These are phyloP conservation scores for Cydia splendana DNA, from an alignment of 1,140 invertebrate species.

Conservation along the genomic window DNA sequence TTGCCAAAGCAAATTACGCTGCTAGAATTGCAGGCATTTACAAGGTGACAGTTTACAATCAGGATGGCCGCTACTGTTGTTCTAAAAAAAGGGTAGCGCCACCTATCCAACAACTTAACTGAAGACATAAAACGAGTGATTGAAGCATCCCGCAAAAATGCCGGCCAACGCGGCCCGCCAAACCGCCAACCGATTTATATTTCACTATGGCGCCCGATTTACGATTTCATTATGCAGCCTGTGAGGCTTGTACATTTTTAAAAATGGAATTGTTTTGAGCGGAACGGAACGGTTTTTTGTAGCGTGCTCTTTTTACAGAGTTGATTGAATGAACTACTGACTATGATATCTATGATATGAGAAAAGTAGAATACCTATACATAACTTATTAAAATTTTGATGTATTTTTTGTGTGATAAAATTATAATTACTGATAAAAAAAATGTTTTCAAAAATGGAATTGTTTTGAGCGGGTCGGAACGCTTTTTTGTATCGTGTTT, in stretches of 20 bases:
- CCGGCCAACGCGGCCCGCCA: conserved; percentile 58
- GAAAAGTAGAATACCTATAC: too few species aligned
- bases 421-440: too few species aligned
- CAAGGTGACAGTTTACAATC: too few species aligned
- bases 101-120: conserved; percentile 8
- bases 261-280: conserved; percentile 3
- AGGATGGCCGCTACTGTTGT: too few species aligned
- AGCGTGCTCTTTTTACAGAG: not conserved
- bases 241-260: conserved; percentile 34
- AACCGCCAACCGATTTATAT: conserved; percentile 64
- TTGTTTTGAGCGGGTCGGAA: not conserved
- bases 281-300: conserved; percentile 2
- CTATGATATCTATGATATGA: not conserved
- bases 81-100: not conserved
- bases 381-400: too few species aligned
- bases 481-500: not conserved
- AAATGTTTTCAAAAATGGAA: not conserved
- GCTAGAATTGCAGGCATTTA: too few species aligned
- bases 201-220: conserved; percentile 58
- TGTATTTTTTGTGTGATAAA: too few species aligned
- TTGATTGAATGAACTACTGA: not conserved
- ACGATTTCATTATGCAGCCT: conserved; percentile 60
- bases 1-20: too few species aligned
- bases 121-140: conserved; percentile 50
- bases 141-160: conserved; percentile 63